Conservation (phyloP, 2,797 vertebrate genomes). For the Sandelia bainsii region DNA sequence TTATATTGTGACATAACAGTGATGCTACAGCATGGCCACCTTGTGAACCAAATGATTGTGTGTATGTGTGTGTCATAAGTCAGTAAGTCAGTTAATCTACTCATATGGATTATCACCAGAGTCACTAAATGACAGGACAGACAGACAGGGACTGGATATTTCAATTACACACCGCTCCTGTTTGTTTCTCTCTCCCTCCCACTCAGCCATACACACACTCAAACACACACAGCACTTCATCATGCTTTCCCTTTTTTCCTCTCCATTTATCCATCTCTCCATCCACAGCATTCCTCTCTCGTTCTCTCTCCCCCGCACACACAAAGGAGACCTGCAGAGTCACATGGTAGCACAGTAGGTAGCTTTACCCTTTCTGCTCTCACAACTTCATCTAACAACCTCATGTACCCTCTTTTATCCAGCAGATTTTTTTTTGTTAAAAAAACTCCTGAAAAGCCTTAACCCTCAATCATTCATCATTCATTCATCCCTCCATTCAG, state of each 20-base stretch:
- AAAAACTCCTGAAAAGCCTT: slow-evolving; percentile 44
- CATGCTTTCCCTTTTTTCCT: slow-evolving; percentile 38
- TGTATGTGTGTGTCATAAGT: slow-evolving; percentile 29
- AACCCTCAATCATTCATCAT: slow-evolving; percentile 77
- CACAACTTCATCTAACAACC: slow-evolving; percentile 3
- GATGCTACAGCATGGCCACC: not conserved
- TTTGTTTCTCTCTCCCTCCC: slow-evolving; percentile 8
- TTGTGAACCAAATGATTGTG: not conserved
- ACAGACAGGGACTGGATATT: slow-evolving; percentile 31
- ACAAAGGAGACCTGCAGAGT: slow-evolving; percentile 75
- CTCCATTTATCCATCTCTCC: slow-evolving; percentile 30
- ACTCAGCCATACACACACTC: not conserved
- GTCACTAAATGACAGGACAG: slow-evolving; percentile 54
- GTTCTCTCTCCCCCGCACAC: slow-evolving; percentile 22
- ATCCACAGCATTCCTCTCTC: slow-evolving; percentile 28
- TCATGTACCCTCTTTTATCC: slow-evolving; percentile 1
- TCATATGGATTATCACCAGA: slow-evolving; percentile 52
- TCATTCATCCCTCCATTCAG: slow-evolving; percentile 81
- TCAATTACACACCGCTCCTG: slow-evolving; percentile 43
- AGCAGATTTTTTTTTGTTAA: slow-evolving; percentile 22
- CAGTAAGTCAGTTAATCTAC: slow-evolving; percentile 60
- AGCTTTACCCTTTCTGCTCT: slow-evolving; percentile 43
- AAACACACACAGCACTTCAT: slow-evolving; percentile 23
- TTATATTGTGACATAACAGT: not conserved
- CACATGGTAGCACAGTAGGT: slow-evolving; percentile 45